These are phyloP conservation scores for Astropecten irregularis DNA, from an alignment of 53 echinoderm and acorn worm genomes.

Conservation along the genomic window DNA sequence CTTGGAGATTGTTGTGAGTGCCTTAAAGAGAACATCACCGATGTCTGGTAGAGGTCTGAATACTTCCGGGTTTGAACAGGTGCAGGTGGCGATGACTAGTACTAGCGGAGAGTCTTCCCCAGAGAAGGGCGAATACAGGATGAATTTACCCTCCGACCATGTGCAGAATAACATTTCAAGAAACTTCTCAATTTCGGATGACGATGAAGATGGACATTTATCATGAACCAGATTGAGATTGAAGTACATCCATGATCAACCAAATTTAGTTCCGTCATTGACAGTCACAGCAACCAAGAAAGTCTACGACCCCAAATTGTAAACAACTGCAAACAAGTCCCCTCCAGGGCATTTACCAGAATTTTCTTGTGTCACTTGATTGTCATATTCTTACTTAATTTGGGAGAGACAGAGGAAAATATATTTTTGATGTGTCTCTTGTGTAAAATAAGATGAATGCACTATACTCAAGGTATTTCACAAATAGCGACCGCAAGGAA, in stretches of 20 bases:
- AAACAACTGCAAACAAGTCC: no score
- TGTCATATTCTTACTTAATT: no score
- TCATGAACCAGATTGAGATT: not conserved
- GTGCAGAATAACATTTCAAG: conserved; percentile 24
- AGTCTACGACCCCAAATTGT: no score
- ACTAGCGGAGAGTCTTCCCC: not conserved
- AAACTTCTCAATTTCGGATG: conserved; percentile 65
- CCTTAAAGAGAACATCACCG: conserved; percentile 7
- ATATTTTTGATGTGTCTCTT: no score
- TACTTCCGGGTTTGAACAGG: not conserved
- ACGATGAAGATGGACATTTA: conserved; percentile 27
- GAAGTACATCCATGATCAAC: not conserved
- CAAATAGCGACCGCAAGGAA: no score
- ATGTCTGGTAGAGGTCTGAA: not conserved
- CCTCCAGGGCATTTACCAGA: no score
- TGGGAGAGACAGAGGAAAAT: no score
- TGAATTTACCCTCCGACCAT: no score
- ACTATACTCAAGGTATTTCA: no score
- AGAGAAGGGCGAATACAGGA: not conserved
- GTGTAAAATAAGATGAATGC: no score
- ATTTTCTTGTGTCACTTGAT: no score
- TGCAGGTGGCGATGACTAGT: not conserved
- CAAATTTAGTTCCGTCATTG: not conserved
- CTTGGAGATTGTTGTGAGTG: conserved; percentile 38
- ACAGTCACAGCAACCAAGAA: no score